Evolutionary conservation across 2,888 invertebrate genomes (phyloP).

Genomic region (Polydesmus complanatus): DNA sequence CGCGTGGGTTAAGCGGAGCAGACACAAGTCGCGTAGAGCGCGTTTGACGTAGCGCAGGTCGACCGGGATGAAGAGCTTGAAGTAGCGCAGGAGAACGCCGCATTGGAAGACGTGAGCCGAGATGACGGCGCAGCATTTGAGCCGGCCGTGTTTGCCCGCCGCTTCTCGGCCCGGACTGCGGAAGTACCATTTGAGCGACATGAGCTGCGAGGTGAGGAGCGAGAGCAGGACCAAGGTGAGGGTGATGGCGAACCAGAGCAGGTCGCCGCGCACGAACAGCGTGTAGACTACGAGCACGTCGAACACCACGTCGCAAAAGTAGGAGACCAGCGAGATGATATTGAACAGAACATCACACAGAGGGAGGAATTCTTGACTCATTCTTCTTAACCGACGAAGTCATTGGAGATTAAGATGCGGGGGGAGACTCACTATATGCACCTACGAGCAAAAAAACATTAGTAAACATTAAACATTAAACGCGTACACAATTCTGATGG

Average conservation of each 20-base stretch:
- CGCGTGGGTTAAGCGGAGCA: conserved; percentile 69
- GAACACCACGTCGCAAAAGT: conserved; percentile 82
- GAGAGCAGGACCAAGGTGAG: conserved; percentile 21
- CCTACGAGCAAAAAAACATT: background rate
- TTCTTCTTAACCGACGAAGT: conserved; percentile 26
- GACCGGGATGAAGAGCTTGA: conserved; percentile 67
- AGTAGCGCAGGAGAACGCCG: conserved; percentile 49
- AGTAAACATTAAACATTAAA: background rate
- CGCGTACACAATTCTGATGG: too few relatives aligned
- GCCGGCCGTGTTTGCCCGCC: conserved; percentile 16
- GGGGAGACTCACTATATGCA: too few relatives aligned
- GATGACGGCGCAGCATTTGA: background rate
- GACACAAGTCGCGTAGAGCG: conserved; percentile 53
- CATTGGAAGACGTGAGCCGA: conserved; percentile 31
- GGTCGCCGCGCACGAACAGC: conserved; percentile 51
- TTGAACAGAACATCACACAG: conserved; percentile 83
- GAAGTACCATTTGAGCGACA: conserved; percentile 30
- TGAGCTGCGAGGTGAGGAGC: conserved; percentile 25
- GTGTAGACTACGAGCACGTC: conserved; percentile 75
- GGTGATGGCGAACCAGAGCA: conserved; percentile 46
- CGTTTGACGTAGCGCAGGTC: conserved; percentile 67
- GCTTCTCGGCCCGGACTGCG: background rate
- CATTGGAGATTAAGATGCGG: too few relatives aligned
- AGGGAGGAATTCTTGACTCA: conserved; percentile 68
- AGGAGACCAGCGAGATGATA: conserved; percentile 73